Evolutionary conservation across 2,888 invertebrate species (phyloP).

Genomic region (Dromius quadrimaculatus): DNA sequence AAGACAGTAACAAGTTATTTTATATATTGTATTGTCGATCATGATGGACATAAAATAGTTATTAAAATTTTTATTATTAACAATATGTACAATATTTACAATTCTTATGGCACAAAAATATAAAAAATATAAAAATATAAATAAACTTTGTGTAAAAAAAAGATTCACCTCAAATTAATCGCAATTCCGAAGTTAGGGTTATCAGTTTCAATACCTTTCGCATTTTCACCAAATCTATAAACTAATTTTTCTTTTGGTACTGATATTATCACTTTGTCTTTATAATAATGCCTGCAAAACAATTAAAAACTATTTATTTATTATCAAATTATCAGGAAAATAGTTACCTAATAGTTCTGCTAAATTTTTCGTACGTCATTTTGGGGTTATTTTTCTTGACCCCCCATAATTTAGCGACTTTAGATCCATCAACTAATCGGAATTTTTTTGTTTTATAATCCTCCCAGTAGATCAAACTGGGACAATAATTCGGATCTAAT

Average conservation of each 20-base stretch:
- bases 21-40: no score
- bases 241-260: slow-evolving; percentile 26
- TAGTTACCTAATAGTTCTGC: slow-evolving; percentile 84
- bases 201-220: slow-evolving; percentile 6
- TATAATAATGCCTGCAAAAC: slow-evolving; percentile 22
- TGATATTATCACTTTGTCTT: slow-evolving; percentile 21
- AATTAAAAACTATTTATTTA: not conserved
- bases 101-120: slow-evolving; percentile 20
- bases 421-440: slow-evolving; percentile 87
- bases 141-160: not conserved
- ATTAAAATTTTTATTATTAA: slow-evolving; percentile 9
- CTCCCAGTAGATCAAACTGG: slow-evolving; percentile 89
- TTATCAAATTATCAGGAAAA: not conserved
- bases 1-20: no score
- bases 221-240: slow-evolving; percentile 19
- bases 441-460: slow-evolving; percentile 86
- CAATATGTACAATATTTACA: slow-evolving; percentile 24
- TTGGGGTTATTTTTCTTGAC: slow-evolving; percentile 85
- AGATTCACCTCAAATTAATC: not conserved
- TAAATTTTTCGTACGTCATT: slow-evolving; percentile 95
- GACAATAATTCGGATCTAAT: slow-evolving; percentile 79
- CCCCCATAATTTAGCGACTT: slow-evolving; percentile 90
- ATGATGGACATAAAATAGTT: no score
- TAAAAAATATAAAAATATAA: slow-evolving; percentile 31
- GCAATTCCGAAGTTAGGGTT: slow-evolving; percentile 11